Evolutionary conservation across 2,888 invertebrate genomes (phyloP).

Genomic region (Nezara viridula): DNA sequence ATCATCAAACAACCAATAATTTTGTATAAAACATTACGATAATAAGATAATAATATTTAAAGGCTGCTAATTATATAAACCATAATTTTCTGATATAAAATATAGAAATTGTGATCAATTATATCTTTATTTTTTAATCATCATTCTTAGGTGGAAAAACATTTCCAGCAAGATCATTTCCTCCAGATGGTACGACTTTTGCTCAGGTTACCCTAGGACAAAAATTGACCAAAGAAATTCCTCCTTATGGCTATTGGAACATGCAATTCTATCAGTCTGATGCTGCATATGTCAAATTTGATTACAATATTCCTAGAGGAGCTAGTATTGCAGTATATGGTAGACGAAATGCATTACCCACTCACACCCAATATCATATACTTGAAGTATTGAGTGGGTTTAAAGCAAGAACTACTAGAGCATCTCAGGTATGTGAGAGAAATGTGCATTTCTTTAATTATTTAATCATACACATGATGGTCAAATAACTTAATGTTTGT

Average conservation of each 20-base stretch:
- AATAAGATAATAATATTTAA: neutral
- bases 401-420: constrained; percentile 85
- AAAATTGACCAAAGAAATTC: constrained; percentile 88
- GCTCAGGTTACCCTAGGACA: constrained; percentile 90
- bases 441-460: neutral
- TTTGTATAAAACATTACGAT: neutral
- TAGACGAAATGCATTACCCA: constrained; percentile 92
- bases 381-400: constrained; percentile 93
- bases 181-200: constrained; percentile 93
- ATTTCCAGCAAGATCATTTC: constrained; percentile 90
- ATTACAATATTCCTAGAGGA: constrained; percentile 91
- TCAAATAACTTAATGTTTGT: neutral
- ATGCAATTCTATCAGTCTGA: constrained; percentile 97
- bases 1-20: too few relatives aligned
- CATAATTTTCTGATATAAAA: too few relatives aligned
- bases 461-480: neutral
- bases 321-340: constrained; percentile 96
- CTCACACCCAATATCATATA: constrained; percentile 97
- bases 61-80: neutral
- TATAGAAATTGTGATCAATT: neutral
- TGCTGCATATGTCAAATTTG: constrained; percentile 93
- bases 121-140: neutral
- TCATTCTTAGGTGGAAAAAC: constrained; percentile 82
- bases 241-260: constrained; percentile 96
- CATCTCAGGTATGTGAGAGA: constrained; percentile 79